Conservation (phyloP, 2,888 invertebrate genomes). For the Parthenolecanium corni region DNA sequence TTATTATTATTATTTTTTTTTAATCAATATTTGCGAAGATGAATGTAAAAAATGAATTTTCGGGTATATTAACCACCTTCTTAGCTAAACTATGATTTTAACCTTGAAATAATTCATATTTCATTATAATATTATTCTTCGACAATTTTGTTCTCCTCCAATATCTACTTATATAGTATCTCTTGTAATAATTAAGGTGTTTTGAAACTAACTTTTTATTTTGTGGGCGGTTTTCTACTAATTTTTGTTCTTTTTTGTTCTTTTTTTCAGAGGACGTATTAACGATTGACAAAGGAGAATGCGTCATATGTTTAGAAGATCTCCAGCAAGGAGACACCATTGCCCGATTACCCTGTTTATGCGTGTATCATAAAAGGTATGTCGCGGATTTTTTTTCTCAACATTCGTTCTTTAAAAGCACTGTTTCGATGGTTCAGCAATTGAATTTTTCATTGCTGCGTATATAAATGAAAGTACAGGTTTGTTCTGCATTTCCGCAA, state of each 20-base stretch:
- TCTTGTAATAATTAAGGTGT: background rate
- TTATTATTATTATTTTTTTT: no score
- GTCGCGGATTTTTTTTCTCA: background rate
- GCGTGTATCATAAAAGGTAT: constrained; percentile 79
- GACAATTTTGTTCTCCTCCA: background rate
- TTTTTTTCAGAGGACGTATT: constrained; percentile 83
- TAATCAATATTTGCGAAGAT: no score
- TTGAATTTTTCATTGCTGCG: background rate
- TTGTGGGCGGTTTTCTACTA: background rate
- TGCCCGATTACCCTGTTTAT: constrained; percentile 96
- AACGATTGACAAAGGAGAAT: constrained; percentile 93
- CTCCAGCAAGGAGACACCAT: constrained; percentile 90
- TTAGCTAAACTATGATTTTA: no score
- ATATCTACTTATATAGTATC: background rate
- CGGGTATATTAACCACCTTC: no score
- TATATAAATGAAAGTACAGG: no score
- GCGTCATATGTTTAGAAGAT: constrained; percentile 97
- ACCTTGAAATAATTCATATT: no score
- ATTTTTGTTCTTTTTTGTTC: constrained; percentile 1
- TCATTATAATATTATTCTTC: background rate
- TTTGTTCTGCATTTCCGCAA: no score
- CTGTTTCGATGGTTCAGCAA: background rate
- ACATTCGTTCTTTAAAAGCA: background rate
- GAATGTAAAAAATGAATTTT: no score
- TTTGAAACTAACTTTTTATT: background rate